Evolutionary conservation across 1,140 invertebrate genomes (phyloP), one percentile per base, ranked within the genome.

Genomic region (Drosophila ogumai): DNA sequence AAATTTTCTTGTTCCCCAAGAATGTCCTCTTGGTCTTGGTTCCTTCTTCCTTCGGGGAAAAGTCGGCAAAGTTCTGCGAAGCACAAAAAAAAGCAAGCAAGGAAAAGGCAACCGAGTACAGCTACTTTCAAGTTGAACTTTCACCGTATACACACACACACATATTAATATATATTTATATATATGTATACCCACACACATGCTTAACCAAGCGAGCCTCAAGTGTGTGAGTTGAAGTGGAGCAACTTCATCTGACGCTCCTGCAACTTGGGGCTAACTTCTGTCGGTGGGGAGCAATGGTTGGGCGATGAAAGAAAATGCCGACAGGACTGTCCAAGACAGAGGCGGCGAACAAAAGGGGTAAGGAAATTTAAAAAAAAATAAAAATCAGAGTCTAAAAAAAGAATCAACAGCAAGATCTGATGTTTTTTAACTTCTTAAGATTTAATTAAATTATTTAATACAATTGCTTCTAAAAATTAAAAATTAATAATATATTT

Each of bases 211-310:
- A 69, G 74, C 75, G 66, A 49, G 50, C 31, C 47, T 44, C 49
- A 47, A 76, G 82, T 86, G 81, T 68, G 64, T 71, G 79, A 75
- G 59, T 64, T 86, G 71, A 66, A 86, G 82, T 86, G 82, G 79
- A 84, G 82, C 82, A 86, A 77, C 82, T 71, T 75, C 82, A 82
- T 82, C 82, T 85, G 75, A 57, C 60, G 69, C 69, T 82, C 65
- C 84, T 75, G 81, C 81, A 86, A 86, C 82, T 82, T 82, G 82
- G 52, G 66, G 58, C 43, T 47, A 81, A 81, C 73, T 81, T 61
- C 36, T 25, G 36, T 6, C 32, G 52, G 25, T 28, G 34, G 10
- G 8, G n/a, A 5, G 38, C 25, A 5, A 28, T 28, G 22, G 40
- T 1, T 25, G 17, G 41, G 34, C 25, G 52, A 52, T 84, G 40